These are phyloP conservation scores for Paragorgia papillata DNA, from an alignment of 92 coral and sea anemone genomes.

Conservation along the genomic window DNA sequence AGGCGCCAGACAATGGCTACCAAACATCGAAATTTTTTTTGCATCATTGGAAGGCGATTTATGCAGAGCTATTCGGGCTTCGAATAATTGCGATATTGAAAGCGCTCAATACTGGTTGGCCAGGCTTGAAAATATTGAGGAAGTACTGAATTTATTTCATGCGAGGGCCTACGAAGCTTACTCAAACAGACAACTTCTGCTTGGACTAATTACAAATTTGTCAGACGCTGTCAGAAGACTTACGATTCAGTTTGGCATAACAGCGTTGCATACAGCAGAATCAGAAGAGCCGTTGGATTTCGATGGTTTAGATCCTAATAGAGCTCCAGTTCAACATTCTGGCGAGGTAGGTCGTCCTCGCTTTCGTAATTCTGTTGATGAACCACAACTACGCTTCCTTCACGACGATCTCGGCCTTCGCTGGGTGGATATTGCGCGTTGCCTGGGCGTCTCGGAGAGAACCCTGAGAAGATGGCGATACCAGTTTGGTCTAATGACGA, in stretches of 20 bases:
- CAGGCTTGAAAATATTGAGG: background rate
- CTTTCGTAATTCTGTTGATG: background rate
- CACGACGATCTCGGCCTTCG: conserved; percentile 15
- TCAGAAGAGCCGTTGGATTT: no score
- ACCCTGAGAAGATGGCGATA: conserved; percentile 35
- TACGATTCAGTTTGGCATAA: background rate
- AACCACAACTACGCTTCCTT: conserved; percentile 11
- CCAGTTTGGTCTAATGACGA: no score
- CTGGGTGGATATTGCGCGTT: conserved; percentile 38
- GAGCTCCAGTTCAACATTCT: background rate
- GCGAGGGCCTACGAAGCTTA: background rate
- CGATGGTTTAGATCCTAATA: no score
- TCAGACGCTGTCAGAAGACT: background rate
- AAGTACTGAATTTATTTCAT: conserved; percentile 1
- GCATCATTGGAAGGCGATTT: no score
- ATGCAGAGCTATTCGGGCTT: no score
- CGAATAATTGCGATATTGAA: no score
- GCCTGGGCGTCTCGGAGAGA: conserved; percentile 20
- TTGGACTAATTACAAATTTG: background rate
- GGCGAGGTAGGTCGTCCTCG: conserved; percentile 26
- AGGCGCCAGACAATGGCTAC: background rate
- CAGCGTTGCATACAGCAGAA: background rate
- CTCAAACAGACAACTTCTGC: conserved; percentile 3
- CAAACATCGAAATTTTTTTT: background rate
- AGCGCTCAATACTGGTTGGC: conserved; percentile 33